Conservation (phyloP, 2,888 invertebrate species). For the Pandemis heparana region DNA sequence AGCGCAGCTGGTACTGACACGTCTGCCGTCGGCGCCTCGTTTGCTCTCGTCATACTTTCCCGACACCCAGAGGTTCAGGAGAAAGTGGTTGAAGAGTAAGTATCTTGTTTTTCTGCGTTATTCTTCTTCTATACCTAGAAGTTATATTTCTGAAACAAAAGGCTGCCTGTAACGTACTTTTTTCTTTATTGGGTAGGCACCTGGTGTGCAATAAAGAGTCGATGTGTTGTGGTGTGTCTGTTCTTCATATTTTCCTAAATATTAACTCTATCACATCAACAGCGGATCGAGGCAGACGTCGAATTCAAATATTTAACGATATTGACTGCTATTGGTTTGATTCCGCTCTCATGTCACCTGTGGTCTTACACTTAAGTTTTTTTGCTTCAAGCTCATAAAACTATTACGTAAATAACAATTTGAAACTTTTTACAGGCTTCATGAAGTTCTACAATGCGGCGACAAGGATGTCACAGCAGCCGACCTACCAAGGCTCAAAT, state of each 20-base stretch:
- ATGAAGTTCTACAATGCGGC: constrained; percentile 52
- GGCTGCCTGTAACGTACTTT: neutral
- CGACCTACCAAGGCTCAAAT: constrained; percentile 56
- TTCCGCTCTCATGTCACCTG: too few species aligned
- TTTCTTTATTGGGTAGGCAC: too few species aligned
- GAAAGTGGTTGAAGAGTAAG: constrained; percentile 9
- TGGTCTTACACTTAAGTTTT: neutral
- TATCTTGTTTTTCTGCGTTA: neutral
- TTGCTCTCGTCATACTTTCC: neutral
- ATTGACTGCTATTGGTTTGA: too few species aligned
- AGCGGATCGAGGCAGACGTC: too few species aligned
- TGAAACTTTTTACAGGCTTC: constrained; percentile 47
- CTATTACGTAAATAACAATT: neutral
- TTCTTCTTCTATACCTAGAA: neutral
- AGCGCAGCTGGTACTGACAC: constrained; percentile 6
- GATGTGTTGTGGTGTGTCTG: too few species aligned
- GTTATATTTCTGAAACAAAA: neutral
- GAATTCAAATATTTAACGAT: too few species aligned
- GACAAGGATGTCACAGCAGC: constrained; percentile 48
- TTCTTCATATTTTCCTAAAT: too few species aligned
- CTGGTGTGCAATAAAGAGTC: too few species aligned
- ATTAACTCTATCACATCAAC: too few species aligned
- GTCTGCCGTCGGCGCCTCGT: neutral
- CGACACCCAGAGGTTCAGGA: constrained; percentile 5
- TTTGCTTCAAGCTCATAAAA: neutral